phyloP scores from a whole-genome alignment of 1,140 invertebrate genomes.

The Zaprionus camerounensis region DNA sequence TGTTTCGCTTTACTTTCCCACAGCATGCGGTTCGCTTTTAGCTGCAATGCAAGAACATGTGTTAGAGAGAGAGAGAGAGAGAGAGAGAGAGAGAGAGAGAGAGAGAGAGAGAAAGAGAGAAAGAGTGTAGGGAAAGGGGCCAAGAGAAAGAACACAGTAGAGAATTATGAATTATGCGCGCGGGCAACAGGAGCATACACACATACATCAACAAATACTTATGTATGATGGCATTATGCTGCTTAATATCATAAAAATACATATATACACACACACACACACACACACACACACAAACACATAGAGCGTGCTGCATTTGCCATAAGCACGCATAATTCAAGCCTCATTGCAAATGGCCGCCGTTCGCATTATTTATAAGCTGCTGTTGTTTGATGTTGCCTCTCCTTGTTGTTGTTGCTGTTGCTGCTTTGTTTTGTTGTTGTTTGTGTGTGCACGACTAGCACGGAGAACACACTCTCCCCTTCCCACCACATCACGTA shows the following conservation, averaged over 20 bases:
- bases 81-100: not conserved
- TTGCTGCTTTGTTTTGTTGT: not conserved
- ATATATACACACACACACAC: not conserved
- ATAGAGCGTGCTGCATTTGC: not conserved
- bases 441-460: not conserved
- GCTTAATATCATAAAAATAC: slow-evolving; percentile 34
- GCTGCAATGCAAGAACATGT: slow-evolving; percentile 61
- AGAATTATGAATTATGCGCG: slow-evolving; percentile 15
- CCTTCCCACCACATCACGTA: not conserved
- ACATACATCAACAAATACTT: slow-evolving; percentile 12
- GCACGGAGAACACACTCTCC: not conserved
- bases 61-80: not conserved
- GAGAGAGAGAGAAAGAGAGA: not conserved
- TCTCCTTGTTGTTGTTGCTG: slow-evolving; percentile 13
- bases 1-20: slow-evolving; percentile 86
- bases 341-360: slow-evolving; percentile 17
- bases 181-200: slow-evolving; percentile 9
- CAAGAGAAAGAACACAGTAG: slow-evolving; percentile 5
- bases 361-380: slow-evolving; percentile 46
- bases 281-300: not conserved
- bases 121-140: not conserved
- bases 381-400: slow-evolving; percentile 33
- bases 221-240: slow-evolving; percentile 2
- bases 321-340: slow-evolving; percentile 20
- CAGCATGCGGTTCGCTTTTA: slow-evolving; percentile 85